Base-by-base conservation (phyloP, 2,113 vertebrate genomes). In the Camelus bactrianus region DNA sequence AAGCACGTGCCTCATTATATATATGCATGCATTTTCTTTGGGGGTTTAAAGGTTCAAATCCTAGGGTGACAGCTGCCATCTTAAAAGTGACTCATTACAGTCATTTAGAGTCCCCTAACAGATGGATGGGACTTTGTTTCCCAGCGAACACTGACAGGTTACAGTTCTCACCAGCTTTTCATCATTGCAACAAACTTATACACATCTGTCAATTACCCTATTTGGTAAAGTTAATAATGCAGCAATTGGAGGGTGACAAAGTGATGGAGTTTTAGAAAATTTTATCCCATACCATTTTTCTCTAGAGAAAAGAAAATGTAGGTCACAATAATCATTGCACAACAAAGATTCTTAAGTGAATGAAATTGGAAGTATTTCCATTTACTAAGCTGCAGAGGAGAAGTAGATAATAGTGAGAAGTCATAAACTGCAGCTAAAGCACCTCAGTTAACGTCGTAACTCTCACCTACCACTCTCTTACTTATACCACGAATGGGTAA, bases 201-300 rank as follows among this genome's bases (percentile, higher is more conserved):
- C 92, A 98, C 97, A 98, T 98, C 98, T 98, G 98, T 97, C 98
- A 98, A 97, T 98, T 98, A 98, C 73, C 81, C 58, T 96, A 95
- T 95, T 98, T 54, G 80, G 26, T 93, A 95, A 96, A 98, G 95
- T 97, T 98, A 98, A 97, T 98, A 98, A 98, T 97, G 98, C 19
- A 96, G 67, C 48, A 98, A 98, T 96, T 84, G 96, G 91, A 97
- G 77, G 77, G 95, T 96, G 82, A 97, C 50, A 98, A 97, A 97
- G 54, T 97, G 95, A 38, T 30, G 48, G 8, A 30, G 86, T 97
- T 91, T 89, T 88, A 95, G 97, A 95, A 96, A 97, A 94, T 42
- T 28, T n/a, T 81, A 48, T 28, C 64, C 24, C 5, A 69, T 86
- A 77, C 76, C 58, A 38, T 22, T 42, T 97, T 97, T 96, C 72